Percentiles rank a stretch among this genome's conserved stretches.
Evolutionary conservation across 1,140 invertebrate species (phyloP).

Genomic region (Drosophila obscura): DNA sequence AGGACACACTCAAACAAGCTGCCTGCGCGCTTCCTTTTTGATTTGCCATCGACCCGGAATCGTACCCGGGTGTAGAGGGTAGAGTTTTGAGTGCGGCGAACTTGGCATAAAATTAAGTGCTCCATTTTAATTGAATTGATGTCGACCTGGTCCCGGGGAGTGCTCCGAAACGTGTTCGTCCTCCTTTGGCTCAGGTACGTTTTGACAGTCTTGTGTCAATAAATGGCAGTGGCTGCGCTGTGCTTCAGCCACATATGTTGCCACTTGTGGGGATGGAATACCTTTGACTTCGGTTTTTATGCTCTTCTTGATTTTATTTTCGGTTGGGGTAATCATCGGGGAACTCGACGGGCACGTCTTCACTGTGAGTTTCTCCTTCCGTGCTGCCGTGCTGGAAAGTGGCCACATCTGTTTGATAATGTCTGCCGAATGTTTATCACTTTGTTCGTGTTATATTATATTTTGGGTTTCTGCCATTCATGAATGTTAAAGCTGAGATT

Average conservation of each 20-base stretch:
- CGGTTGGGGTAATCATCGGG: slow-evolving; percentile 41
- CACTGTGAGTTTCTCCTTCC: slow-evolving; percentile 23
- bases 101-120: slow-evolving; percentile 80
- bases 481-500: slow-evolving; percentile 43
- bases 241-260: slow-evolving; percentile 65
- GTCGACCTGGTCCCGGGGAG: slow-evolving; percentile 26
- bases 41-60: slow-evolving; percentile 53
- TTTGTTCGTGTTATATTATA: slow-evolving; percentile 36
- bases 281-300: slow-evolving; percentile 44
- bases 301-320: slow-evolving; percentile 31
- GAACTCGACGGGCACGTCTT: slow-evolving; percentile 51
- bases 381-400: background rate
- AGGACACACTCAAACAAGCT: slow-evolving; percentile 30
- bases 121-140: slow-evolving; percentile 80
- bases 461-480: slow-evolving; percentile 34
- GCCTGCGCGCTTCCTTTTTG: slow-evolving; percentile 48
- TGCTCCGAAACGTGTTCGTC: slow-evolving; percentile 18
- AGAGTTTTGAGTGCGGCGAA: slow-evolving; percentile 68
- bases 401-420: slow-evolving; percentile 54
- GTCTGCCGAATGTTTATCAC: slow-evolving; percentile 54
- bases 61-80: slow-evolving; percentile 19
- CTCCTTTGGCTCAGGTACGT: slow-evolving; percentile 26
- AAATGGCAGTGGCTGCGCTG: slow-evolving; percentile 24
- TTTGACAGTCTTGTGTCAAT: slow-evolving; percentile 66
- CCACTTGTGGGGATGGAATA: slow-evolving; percentile 54